These are phyloP conservation scores for Oxyruncus cristatus DNA, from an alignment of 2,113 vertebrate species.

Conservation along the genomic window DNA sequence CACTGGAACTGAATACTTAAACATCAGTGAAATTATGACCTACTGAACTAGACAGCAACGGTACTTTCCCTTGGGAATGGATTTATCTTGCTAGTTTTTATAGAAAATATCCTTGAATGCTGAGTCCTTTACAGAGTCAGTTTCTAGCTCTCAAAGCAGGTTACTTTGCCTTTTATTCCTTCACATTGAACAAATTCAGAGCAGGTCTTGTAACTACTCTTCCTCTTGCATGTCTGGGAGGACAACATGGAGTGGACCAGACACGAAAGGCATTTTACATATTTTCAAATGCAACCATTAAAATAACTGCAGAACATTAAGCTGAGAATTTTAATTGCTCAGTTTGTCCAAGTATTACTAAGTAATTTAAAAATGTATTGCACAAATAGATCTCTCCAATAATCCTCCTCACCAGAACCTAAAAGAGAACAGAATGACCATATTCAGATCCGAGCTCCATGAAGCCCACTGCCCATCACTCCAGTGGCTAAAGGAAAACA, in stretches of 20 bases:
- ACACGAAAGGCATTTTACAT: neutral
- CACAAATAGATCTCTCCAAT: neutral
- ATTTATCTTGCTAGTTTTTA: neutral
- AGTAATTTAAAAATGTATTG: neutral
- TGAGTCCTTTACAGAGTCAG: neutral
- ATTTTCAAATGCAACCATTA: neutral
- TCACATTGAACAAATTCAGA: neutral
- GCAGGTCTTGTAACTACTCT: neutral
- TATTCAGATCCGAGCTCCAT: neutral
- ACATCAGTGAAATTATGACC: neutral
- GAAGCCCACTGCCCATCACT: neutral
- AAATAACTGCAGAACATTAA: neutral
- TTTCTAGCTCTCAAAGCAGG: neutral
- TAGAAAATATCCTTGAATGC: neutral
- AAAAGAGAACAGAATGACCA: neutral
- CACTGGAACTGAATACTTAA: neutral
- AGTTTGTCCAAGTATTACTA: neutral
- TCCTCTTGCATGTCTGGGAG: neutral
- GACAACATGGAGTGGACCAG: neutral
- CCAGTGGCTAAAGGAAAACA: neutral
- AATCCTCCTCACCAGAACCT: neutral
- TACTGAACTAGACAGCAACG: neutral
- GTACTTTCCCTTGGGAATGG: neutral
- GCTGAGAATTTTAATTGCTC: neutral
- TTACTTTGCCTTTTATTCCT: neutral